phyloP scores from a whole-genome alignment of 2,888 invertebrate genomes.

The Chrysolina americana region DNA sequence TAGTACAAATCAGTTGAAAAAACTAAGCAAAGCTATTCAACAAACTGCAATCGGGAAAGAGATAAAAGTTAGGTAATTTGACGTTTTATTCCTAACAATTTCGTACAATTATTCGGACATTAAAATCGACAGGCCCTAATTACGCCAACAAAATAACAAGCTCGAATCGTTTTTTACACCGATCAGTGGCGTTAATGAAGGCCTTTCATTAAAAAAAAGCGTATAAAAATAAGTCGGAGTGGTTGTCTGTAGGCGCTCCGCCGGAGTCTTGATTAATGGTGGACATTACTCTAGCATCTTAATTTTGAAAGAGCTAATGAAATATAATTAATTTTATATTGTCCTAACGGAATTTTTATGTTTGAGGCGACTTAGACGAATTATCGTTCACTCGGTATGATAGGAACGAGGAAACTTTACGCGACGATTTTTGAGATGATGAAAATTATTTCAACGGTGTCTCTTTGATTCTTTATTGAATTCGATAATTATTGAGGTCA shows the following conservation, averaged over 20 bases:
- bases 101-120: slow-evolving; percentile 42
- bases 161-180: slow-evolving; percentile 37
- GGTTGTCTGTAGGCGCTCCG: not conserved
- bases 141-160: slow-evolving; percentile 49
- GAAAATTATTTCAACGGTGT: too few relatives aligned
- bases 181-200: slow-evolving; percentile 44
- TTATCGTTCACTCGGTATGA: too few relatives aligned
- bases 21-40: too few relatives aligned
- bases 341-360: slow-evolving; percentile 5
- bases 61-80: not conserved
- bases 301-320: slow-evolving; percentile 29
- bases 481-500: too few relatives aligned
- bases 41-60: not conserved
- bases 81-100: slow-evolving; percentile 35
- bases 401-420: too few relatives aligned
- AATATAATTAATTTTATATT: slow-evolving; percentile 26
- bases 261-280: slow-evolving; percentile 23
- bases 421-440: too few relatives aligned
- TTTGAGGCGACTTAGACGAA: not conserved
- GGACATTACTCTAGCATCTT: slow-evolving; percentile 22
- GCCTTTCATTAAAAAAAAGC: slow-evolving; percentile 40
- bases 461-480: too few relatives aligned
- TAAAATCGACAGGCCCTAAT: slow-evolving; percentile 43
- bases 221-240: not conserved
- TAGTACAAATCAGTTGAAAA: not conserved